Conservation (phyloP, 2,797 vertebrate species). For the Buceros bicornis region DNA sequence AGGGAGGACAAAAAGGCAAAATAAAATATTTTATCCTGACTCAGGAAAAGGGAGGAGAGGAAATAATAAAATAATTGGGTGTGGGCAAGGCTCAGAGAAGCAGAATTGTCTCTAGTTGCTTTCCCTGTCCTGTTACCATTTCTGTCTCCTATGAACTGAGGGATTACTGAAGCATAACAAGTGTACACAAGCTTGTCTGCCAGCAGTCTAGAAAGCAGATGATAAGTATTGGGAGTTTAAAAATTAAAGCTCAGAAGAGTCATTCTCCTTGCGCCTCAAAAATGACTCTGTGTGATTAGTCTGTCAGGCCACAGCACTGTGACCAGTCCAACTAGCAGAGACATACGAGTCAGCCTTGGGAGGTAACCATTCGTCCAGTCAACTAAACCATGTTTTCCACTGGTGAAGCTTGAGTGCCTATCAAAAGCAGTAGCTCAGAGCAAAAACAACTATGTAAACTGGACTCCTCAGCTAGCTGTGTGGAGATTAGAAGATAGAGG, state of each 20-base stretch:
- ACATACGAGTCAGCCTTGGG: neutral
- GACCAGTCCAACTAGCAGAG: neutral
- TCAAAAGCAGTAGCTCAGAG: neutral
- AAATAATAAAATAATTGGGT: neutral
- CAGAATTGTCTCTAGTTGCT: neutral
- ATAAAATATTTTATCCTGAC: neutral
- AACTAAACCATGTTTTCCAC: neutral
- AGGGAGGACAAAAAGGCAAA: neutral
- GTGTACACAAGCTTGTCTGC: neutral
- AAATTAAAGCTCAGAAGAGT: slow-evolving; percentile 19
- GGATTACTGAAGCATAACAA: neutral
- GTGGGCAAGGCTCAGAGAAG: neutral
- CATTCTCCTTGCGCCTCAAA: neutral
- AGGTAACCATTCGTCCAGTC: neutral
- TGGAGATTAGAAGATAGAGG: neutral
- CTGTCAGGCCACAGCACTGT: neutral
- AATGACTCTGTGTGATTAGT: neutral
- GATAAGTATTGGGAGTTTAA: neutral
- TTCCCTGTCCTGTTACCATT: neutral
- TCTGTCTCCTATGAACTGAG: neutral
- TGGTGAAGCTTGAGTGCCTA: neutral
- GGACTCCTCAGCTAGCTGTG: neutral
- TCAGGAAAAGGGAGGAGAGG: neutral
- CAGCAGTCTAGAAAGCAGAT: neutral
- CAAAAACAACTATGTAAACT: neutral